Percentiles rank a stretch among this genome's conserved stretches.
Conservation (phyloP, 2,888 invertebrate genomes). For the Allygus modestus region DNA sequence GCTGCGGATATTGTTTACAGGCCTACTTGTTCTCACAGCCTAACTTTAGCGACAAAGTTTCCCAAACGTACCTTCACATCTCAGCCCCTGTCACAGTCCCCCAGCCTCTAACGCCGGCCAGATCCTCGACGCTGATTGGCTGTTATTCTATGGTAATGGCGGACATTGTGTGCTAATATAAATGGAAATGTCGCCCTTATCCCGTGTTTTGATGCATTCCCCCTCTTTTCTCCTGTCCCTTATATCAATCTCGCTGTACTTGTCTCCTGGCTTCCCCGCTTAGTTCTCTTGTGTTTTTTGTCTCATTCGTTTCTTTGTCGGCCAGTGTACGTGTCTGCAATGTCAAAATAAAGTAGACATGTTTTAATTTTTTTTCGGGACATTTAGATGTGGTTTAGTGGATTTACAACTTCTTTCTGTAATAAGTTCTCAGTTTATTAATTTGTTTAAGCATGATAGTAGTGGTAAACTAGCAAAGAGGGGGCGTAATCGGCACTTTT, state of each 20-base stretch:
- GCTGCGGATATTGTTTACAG: no score
- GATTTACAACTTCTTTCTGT: no score
- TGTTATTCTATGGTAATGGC: constrained; percentile 60
- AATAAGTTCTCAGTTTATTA: no score
- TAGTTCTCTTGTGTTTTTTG: constrained; percentile 17
- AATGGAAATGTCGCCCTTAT: constrained; percentile 44
- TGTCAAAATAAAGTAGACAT: background rate
- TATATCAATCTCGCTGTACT: constrained; percentile 46
- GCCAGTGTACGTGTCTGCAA: background rate
- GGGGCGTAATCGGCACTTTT: no score
- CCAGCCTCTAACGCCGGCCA: background rate
- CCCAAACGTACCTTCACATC: no score
- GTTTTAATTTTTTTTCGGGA: no score
- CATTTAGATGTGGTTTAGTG: no score
- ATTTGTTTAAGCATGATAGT: no score
- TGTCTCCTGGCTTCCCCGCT: constrained; percentile 3
- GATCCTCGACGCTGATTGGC: constrained; percentile 29
- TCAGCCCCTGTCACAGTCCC: no score
- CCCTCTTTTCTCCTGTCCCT: constrained; percentile 4
- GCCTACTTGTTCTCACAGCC: no score
- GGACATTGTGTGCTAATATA: constrained; percentile 62
- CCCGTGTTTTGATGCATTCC: constrained; percentile 54
- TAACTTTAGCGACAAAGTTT: no score
- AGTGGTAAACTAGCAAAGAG: no score
- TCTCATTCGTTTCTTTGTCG: constrained; percentile 3